phyloP scores from a whole-genome alignment of 2,797 vertebrate genomes.

The Loriculus beryllinus region DNA sequence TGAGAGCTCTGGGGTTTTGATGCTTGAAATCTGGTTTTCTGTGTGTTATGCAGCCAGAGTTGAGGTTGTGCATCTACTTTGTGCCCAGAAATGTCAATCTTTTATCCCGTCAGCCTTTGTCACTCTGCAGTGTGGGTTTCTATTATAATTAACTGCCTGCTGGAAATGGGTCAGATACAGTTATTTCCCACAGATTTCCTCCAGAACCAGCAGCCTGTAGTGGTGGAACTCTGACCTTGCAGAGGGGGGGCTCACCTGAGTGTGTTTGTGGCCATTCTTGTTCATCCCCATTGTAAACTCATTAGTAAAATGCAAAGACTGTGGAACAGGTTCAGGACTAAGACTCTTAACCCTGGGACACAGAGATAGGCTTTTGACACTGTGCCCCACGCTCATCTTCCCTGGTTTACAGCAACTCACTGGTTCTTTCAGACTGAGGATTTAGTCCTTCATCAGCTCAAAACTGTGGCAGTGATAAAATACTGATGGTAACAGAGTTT shows the following conservation, averaged over 20 bases:
- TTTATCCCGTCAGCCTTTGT: not conserved
- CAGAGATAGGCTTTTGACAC: not conserved
- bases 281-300: accelerated
- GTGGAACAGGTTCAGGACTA: not conserved
- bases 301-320: not conserved
- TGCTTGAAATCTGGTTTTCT: not conserved
- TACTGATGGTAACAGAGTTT: not conserved
- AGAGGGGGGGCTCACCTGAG: not conserved
- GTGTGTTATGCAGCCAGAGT: not conserved
- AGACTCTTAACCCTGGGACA: not conserved
- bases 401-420: not conserved
- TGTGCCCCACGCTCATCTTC: not conserved
- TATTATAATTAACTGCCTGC: not conserved
- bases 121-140: accelerated
- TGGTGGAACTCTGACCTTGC: not conserved
- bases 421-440: not conserved
- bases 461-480: not conserved
- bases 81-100: not conserved
- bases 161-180: not conserved
- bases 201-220: not conserved
- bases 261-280: accelerated
- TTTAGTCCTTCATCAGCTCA: not conserved
- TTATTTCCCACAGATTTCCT: not conserved
- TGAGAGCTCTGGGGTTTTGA: not conserved
- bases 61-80: accelerated